Conservation (phyloP, 2,888 invertebrate species). For the Cyrtodaria siliqua region DNA sequence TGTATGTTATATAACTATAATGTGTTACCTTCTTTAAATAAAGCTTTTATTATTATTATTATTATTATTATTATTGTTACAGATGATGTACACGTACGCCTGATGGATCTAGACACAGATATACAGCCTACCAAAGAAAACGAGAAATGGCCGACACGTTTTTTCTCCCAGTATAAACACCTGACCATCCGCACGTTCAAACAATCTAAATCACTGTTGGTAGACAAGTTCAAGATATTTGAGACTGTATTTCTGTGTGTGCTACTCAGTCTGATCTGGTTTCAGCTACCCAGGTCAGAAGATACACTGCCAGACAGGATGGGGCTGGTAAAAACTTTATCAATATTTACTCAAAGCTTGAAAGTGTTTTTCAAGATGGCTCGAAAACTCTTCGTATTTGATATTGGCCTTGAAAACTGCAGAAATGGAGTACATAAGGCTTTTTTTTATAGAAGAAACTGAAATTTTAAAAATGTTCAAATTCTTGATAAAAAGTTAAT, state of each 20-base stretch:
- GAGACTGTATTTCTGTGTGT: conserved; percentile 88
- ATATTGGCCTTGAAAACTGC: too few species aligned
- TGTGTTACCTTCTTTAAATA: too few species aligned
- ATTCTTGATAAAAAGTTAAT: too few species aligned
- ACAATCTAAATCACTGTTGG: conserved; percentile 90
- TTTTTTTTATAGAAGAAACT: too few species aligned
- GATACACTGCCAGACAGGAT: conserved; percentile 92
- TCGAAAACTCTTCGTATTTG: too few species aligned
- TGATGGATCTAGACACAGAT: conserved; percentile 45
- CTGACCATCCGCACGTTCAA: conserved; percentile 90
- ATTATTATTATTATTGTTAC: conserved; percentile 31
- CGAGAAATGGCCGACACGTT: conserved; percentile 90
- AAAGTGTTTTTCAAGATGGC: too few species aligned
- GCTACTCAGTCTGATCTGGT: conserved; percentile 92
- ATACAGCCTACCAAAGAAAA: conserved; percentile 15
- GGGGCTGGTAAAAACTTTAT: conserved; percentile 89
- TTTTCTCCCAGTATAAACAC: conserved; percentile 91
- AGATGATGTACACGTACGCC: conserved; percentile 57
- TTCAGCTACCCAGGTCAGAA: conserved; percentile 91
- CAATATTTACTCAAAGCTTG: too few species aligned
- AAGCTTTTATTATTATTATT: too few species aligned
- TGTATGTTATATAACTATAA: too few species aligned
- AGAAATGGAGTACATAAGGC: too few species aligned
- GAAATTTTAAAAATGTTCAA: too few species aligned
- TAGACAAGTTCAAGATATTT: conserved; percentile 90